phyloP scores from a whole-genome alignment of 2,113 vertebrate genomes.

The Xiphorhynchus elegans region DNA sequence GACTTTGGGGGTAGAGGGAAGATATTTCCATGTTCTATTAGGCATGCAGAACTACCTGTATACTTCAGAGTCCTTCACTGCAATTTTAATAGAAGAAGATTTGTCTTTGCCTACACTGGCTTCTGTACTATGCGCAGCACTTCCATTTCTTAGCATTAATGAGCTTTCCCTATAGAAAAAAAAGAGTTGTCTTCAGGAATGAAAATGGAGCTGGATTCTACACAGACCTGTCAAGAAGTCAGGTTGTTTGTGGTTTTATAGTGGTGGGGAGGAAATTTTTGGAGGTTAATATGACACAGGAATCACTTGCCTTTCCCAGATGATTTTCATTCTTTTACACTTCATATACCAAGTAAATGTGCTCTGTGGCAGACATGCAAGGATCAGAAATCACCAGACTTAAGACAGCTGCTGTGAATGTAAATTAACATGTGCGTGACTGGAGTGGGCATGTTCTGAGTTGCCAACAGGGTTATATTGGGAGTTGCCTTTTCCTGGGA shows the following conservation, averaged over 20 bases:
- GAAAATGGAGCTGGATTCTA: not conserved
- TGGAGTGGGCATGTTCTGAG: not conserved
- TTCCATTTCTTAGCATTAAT: not conserved
- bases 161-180: not conserved
- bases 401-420: not conserved
- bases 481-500: not conserved
- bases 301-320: not conserved
- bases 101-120: not conserved
- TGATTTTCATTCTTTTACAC: constrained; percentile 27
- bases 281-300: not conserved
- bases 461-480: not conserved
- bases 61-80: not conserved
- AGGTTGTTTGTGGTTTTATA: not conserved
- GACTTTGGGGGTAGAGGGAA: not conserved
- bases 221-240: not conserved
- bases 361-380: not conserved
- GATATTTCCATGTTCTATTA: not conserved
- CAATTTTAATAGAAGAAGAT: not conserved
- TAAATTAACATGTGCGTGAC: not conserved
- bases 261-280: not conserved
- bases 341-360: not conserved
- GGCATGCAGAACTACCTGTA: not conserved
- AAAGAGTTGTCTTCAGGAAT: not conserved
- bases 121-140: not conserved
- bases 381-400: not conserved